Conservation (phyloP, 2,888 invertebrate genomes). For the Trachelus iudaicus region DNA sequence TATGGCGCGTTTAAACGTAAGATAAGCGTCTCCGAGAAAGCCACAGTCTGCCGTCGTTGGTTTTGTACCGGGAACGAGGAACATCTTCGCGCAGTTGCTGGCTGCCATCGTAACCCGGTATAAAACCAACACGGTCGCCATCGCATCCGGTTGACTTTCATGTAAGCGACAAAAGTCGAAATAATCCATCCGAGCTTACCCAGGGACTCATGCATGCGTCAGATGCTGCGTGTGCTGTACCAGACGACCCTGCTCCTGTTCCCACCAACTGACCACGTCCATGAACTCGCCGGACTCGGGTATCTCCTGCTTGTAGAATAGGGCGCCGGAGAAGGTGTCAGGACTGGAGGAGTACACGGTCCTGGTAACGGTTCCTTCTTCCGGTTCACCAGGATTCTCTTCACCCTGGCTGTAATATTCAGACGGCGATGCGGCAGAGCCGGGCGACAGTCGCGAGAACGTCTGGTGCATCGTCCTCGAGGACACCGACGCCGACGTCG, state of each 20-base stretch:
- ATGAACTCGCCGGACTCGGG: slow-evolving; percentile 58
- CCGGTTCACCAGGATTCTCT: slow-evolving; percentile 55
- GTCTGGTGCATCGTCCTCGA: slow-evolving; percentile 8
- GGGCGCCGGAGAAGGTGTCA: slow-evolving; percentile 55
- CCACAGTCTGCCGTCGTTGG: background rate
- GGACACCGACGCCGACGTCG: background rate
- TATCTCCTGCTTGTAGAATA: slow-evolving; percentile 61
- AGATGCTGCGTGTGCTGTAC: slow-evolving; percentile 58
- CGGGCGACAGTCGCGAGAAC: slow-evolving; percentile 51
- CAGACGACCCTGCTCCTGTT: slow-evolving; percentile 61
- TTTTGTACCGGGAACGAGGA: background rate
- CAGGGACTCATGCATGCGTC: slow-evolving; percentile 57
- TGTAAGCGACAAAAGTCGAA: background rate
- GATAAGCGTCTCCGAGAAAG: background rate
- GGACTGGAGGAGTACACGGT: slow-evolving; percentile 56
- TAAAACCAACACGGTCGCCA: background rate
- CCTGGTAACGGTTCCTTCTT: slow-evolving; percentile 45
- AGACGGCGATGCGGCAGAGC: slow-evolving; percentile 48
- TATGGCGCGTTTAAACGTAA: slow-evolving; percentile 33
- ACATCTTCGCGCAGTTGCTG: background rate
- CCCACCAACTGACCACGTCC: slow-evolving; percentile 65
- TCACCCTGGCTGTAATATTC: slow-evolving; percentile 51
- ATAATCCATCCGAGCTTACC: slow-evolving; percentile 6
- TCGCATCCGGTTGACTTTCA: background rate
- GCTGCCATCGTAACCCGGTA: background rate